Evolutionary conservation across 2,888 invertebrate species (phyloP).

Genomic region (Coremacera marginata): DNA sequence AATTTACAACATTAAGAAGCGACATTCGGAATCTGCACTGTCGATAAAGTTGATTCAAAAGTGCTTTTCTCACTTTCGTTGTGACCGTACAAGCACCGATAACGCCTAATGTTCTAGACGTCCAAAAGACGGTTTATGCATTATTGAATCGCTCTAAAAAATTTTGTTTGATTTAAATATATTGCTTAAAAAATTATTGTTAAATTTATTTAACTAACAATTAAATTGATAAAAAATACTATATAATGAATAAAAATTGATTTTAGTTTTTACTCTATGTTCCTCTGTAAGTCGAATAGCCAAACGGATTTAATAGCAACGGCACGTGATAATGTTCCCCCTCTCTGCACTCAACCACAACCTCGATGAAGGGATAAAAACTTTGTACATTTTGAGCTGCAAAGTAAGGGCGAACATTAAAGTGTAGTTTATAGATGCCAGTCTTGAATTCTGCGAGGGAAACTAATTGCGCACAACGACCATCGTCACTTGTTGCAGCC

Average conservation of each 20-base stretch:
- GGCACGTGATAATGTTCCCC: constrained; percentile 83
- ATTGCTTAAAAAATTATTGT: too few relatives aligned
- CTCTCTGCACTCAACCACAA: constrained; percentile 77
- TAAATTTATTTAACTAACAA: too few relatives aligned
- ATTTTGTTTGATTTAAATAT: too few relatives aligned
- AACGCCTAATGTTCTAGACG: too few relatives aligned
- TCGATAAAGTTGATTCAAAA: too few relatives aligned
- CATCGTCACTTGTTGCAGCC: constrained; percentile 75
- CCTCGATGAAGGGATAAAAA: constrained; percentile 83
- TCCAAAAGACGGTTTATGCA: too few relatives aligned
- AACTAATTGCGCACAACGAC: constrained; percentile 76
- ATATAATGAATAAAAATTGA: not conserved
- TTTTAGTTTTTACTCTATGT: constrained; percentile 42
- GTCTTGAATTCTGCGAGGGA: constrained; percentile 73
- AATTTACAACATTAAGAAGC: too few relatives aligned
- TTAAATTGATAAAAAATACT: not conserved
- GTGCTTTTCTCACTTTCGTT: too few relatives aligned
- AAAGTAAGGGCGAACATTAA: constrained; percentile 81
- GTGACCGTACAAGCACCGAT: too few relatives aligned
- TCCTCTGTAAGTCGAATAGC: constrained; percentile 84
- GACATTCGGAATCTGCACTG: too few relatives aligned
- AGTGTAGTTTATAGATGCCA: constrained; percentile 82
- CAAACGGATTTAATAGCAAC: constrained; percentile 79
- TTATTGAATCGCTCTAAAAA: too few relatives aligned
- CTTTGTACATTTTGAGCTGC: constrained; percentile 73